These are phyloP conservation scores for Lepidochrysops patricia DNA, from an alignment of 2,888 invertebrate genomes.

Conservation along the genomic window DNA sequence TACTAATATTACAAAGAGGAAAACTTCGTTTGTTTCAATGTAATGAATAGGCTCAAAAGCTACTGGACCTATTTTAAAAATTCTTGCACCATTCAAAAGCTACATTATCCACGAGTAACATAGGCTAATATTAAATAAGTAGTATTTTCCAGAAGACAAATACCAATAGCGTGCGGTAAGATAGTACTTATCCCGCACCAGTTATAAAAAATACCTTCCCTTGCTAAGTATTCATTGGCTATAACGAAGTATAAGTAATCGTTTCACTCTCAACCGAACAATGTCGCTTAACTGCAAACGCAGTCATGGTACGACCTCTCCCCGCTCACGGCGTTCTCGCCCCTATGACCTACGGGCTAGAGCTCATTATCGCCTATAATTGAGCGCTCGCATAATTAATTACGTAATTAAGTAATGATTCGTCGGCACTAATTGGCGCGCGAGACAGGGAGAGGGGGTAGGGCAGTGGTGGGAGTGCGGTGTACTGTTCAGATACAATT, in stretches of 20 bases:
- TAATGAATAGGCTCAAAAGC: too few species aligned
- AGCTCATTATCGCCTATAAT: conserved; percentile 16
- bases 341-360: conserved; percentile 22
- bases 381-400: conserved; percentile 21
- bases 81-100: too few species aligned
- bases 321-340: neutral
- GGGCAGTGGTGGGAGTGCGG: neutral
- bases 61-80: too few species aligned
- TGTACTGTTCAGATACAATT: neutral
- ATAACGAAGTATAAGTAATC: neutral
- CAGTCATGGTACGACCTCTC: neutral
- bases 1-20: too few species aligned
- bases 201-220: too few species aligned
- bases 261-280: neutral
- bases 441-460: neutral
- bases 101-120: too few species aligned
- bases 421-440: conserved; percentile 11
- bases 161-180: too few species aligned
- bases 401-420: conserved; percentile 24
- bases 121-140: too few species aligned
- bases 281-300: neutral
- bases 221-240: neutral
- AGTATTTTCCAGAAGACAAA: too few species aligned
- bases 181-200: too few species aligned
- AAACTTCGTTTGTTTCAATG: too few species aligned